These are phyloP conservation scores for Agrochola lychnidis DNA, from an alignment of 2,888 invertebrate genomes.

Conservation along the genomic window DNA sequence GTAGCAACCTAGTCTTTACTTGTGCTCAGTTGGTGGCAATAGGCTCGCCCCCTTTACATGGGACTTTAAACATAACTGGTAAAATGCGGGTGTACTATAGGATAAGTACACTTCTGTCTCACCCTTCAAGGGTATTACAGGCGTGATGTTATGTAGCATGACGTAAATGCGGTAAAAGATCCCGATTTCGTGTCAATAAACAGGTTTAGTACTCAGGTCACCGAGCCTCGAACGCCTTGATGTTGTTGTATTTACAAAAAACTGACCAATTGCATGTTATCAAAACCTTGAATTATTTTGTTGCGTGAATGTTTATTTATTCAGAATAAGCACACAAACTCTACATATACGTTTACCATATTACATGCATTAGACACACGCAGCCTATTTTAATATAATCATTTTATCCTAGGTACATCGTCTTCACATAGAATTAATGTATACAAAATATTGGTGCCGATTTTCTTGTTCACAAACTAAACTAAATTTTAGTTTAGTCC, in stretches of 20 bases:
- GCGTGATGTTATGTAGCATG: not conserved
- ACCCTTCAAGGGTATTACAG: not conserved
- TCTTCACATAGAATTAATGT: not conserved
- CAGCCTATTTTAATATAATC: too few relatives aligned
- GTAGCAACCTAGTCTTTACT: too few relatives aligned
- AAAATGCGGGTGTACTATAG: not conserved
- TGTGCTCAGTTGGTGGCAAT: not conserved
- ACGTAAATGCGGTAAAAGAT: not conserved
- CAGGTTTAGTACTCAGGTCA: constrained; percentile 7
- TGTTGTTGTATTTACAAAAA: constrained; percentile 1
- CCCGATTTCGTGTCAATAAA: not conserved
- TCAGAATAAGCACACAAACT: not conserved
- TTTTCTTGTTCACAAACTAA: too few relatives aligned
- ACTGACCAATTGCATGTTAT: not conserved
- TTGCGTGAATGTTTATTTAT: not conserved
- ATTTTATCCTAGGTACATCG: not conserved
- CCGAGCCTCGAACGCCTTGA: not conserved
- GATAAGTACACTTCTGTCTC: not conserved
- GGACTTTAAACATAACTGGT: not conserved
- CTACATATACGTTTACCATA: too few relatives aligned
- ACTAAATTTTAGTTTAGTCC: too few relatives aligned
- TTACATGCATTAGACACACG: not conserved
- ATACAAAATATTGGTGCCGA: not conserved
- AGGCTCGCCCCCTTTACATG: not conserved
- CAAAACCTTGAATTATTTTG: constrained; percentile 5